Evolutionary conservation across 2,797 vertebrate genomes (phyloP).

Genomic region (Malacoctenus gilli): DNA sequence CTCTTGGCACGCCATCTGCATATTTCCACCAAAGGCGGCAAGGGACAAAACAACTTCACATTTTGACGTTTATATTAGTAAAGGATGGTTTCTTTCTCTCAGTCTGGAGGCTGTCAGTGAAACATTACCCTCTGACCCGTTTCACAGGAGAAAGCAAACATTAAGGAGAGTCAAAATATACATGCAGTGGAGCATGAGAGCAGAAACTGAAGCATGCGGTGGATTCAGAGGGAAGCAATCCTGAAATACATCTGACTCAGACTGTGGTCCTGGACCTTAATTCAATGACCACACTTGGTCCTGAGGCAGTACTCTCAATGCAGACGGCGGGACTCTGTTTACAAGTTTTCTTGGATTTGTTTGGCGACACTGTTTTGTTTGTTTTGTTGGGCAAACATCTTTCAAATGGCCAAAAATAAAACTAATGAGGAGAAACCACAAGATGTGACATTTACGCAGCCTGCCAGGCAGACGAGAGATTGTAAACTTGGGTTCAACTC

Average conservation of each 20-base stretch:
- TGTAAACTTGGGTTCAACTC: not conserved
- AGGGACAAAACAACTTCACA: conserved; percentile 30
- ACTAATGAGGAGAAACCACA: not conserved
- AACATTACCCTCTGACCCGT: not conserved
- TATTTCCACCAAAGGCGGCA: conserved; percentile 44
- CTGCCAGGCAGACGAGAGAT: conserved; percentile 1
- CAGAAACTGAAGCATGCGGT: not conserved
- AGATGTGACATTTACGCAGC: not conserved
- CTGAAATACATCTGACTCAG: not conserved
- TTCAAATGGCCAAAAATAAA: not conserved
- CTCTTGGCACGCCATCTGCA: conserved; percentile 54
- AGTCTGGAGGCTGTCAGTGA: conserved; percentile 4
- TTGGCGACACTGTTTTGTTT: not conserved
- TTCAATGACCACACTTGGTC: not conserved
- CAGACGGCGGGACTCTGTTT: not conserved
- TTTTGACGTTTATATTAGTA: conserved; percentile 53
- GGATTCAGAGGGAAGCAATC: not conserved
- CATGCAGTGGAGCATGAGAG: not conserved
- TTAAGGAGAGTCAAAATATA: not conserved
- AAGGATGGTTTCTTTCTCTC: conserved; percentile 13
- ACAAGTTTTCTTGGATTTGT: not conserved
- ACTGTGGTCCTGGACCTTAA: not conserved
- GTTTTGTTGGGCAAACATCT: too few relatives aligned
- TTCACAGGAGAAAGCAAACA: conserved; percentile 4
- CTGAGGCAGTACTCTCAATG: conserved; percentile 12